phyloP scores from a whole-genome alignment of 1,140 invertebrate genomes.

The Pseudomyrmex sp. region DNA sequence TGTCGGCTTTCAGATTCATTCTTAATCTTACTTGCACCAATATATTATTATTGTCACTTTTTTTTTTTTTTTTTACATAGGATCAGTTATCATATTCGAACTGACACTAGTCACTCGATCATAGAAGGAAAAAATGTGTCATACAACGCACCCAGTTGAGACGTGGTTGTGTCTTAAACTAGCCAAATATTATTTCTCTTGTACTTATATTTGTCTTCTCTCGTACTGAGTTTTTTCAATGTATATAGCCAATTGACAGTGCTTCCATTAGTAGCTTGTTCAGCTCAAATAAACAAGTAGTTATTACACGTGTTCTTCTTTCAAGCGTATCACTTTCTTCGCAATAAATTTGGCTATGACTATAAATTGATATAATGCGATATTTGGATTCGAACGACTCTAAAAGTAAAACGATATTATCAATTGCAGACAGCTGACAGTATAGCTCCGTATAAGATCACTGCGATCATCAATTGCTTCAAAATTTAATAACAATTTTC shows the following conservation, averaged over 20 bases:
- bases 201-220: slow-evolving; percentile 36
- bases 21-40: not conserved
- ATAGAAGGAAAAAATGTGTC: slow-evolving; percentile 18
- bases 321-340: not conserved
- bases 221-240: slow-evolving; percentile 33
- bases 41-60: not conserved
- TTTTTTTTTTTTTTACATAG: not conserved
- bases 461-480: slow-evolving; percentile 35
- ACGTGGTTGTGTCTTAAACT: slow-evolving; percentile 22
- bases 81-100: slow-evolving; percentile 19
- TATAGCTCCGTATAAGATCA: slow-evolving; percentile 74
- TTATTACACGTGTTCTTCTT: not conserved
- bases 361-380: not conserved
- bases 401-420: slow-evolving; percentile 73
- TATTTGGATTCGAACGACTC: too few relatives aligned
- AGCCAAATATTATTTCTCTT: slow-evolving; percentile 27
- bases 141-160: slow-evolving; percentile 14
- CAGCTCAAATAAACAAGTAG: not conserved
- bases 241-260: slow-evolving; percentile 72
- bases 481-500: slow-evolving; percentile 36
- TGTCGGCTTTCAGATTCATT: not conserved
- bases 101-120: slow-evolving; percentile 57
- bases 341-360: not conserved
- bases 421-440: slow-evolving; percentile 79
- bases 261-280: slow-evolving; percentile 72